These are phyloP conservation scores for Scaptomyza reducta DNA, from an alignment of 2,888 invertebrate genomes.

Conservation along the genomic window DNA sequence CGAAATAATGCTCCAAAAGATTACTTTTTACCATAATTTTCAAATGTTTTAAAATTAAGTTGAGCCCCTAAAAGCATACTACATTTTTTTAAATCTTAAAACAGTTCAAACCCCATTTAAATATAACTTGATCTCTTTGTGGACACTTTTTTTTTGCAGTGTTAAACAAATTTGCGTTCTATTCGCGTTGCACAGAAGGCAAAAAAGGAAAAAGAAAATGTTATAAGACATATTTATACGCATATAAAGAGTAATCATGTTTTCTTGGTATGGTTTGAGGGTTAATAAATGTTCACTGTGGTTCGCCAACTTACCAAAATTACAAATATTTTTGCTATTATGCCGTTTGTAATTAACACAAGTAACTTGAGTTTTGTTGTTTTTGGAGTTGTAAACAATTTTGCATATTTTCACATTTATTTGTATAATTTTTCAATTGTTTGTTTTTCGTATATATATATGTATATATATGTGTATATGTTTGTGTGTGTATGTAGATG, in stretches of 20 bases:
- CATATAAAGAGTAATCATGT: neutral
- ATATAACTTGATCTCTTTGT: too few relatives aligned
- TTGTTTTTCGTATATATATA: slow-evolving; percentile 33
- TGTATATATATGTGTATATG: slow-evolving; percentile 15
- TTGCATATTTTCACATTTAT: slow-evolving; percentile 72
- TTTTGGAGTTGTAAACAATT: slow-evolving; percentile 67
- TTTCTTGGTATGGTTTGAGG: neutral
- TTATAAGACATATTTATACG: neutral
- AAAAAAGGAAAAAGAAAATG: neutral
- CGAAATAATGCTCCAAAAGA: too few relatives aligned
- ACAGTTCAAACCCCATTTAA: too few relatives aligned
- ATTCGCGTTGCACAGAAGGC: neutral
- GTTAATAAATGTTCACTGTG: neutral
- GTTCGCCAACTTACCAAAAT: neutral
- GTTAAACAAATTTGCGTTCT: too few relatives aligned
- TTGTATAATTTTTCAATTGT: slow-evolving; percentile 37
- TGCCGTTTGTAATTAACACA: neutral
- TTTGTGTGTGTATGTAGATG: slow-evolving; percentile 2
- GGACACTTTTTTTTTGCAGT: neutral
- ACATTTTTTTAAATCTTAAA: too few relatives aligned
- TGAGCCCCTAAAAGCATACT: too few relatives aligned
- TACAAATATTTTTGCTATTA: neutral
- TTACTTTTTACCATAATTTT: too few relatives aligned
- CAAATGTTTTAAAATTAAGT: too few relatives aligned
- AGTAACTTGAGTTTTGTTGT: slow-evolving; percentile 3